These are phyloP conservation scores for Etheostoma nigrum DNA, from an alignment of 2,797 vertebrate species.

Conservation along the genomic window DNA sequence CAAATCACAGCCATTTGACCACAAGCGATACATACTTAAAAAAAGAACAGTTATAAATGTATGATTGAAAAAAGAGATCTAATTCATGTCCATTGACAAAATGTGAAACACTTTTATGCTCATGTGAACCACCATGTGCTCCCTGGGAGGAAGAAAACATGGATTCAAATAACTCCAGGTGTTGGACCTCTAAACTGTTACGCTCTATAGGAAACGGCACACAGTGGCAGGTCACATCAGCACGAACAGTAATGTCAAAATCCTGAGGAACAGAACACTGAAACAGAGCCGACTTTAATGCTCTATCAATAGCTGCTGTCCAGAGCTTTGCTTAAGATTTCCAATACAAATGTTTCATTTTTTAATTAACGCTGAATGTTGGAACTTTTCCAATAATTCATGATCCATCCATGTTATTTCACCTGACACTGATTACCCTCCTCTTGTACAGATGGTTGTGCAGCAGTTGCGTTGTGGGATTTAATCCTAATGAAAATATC, in stretches of 20 bases:
- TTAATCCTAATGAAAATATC: slow-evolving; percentile 59
- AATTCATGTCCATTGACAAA: slow-evolving; percentile 17
- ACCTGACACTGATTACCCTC: slow-evolving; percentile 73
- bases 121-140: slow-evolving; percentile 13
- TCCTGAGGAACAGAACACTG: slow-evolving; percentile 10
- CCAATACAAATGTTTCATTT: slow-evolving; percentile 60
- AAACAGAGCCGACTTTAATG: neutral
- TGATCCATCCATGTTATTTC: slow-evolving; percentile 61
- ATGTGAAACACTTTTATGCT: slow-evolving; percentile 16
- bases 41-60: slow-evolving; percentile 1
- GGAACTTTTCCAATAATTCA: slow-evolving; percentile 55
- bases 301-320: neutral
- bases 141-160: slow-evolving; percentile 8
- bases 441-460: slow-evolving; percentile 54
- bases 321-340: slow-evolving; percentile 49
- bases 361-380: slow-evolving; percentile 30
- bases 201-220: neutral
- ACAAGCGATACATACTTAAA: neutral
- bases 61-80: slow-evolving; percentile 9
- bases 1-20: slow-evolving; percentile 1
- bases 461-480: slow-evolving; percentile 43
- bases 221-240: slow-evolving; percentile 32
- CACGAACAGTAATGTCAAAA: neutral
- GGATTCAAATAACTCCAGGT: slow-evolving; percentile 25
- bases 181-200: slow-evolving; percentile 27